A percentile compares a stretch with the other conserved stretches of the same genome.
Conservation (phyloP, 53 echinoderm and acorn worm species). For the Astropecten irregularis region DNA sequence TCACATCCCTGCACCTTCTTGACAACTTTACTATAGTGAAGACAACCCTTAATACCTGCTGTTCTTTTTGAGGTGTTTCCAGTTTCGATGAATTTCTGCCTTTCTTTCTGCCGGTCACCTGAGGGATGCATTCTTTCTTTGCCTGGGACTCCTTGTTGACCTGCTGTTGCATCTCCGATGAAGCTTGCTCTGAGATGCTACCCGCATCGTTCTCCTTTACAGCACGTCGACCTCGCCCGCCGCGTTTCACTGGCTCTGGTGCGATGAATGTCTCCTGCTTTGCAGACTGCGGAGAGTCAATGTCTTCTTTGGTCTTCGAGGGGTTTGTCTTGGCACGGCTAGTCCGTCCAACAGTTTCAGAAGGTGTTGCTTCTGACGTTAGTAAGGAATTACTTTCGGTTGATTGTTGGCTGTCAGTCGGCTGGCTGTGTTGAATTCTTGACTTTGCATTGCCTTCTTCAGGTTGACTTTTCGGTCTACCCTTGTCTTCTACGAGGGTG, state of each 20-base stretch:
- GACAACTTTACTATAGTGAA: no score
- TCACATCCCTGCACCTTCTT: no score
- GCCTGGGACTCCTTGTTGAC: not conserved
- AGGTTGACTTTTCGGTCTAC: not conserved
- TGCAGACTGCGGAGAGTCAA: not conserved
- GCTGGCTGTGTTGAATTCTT: no score
- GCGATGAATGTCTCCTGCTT: conserved; percentile 40
- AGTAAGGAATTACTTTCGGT: conserved; percentile 13
- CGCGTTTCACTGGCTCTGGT: conserved; percentile 30
- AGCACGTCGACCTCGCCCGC: conserved; percentile 10
- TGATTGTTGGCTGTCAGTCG: conserved; percentile 1
- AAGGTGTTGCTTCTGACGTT: not conserved
- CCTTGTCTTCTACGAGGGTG: not conserved
- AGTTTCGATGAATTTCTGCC: not conserved
- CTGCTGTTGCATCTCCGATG: not conserved
- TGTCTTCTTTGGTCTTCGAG: not conserved
- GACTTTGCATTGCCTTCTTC: not conserved
- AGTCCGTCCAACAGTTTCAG: not conserved
- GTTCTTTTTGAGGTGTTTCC: conserved; percentile 31
- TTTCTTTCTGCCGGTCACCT: conserved; percentile 28
- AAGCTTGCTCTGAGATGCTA: conserved; percentile 1
- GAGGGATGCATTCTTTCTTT: not conserved
- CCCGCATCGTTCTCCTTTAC: conserved; percentile 6
- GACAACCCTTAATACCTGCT: no score
- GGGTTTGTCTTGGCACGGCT: not conserved